A percentile compares a stretch with the other conserved stretches of the same genome.
phyloP scores from a whole-genome alignment of 2,888 invertebrate species.

The Scaptomyza caliginosa region DNA sequence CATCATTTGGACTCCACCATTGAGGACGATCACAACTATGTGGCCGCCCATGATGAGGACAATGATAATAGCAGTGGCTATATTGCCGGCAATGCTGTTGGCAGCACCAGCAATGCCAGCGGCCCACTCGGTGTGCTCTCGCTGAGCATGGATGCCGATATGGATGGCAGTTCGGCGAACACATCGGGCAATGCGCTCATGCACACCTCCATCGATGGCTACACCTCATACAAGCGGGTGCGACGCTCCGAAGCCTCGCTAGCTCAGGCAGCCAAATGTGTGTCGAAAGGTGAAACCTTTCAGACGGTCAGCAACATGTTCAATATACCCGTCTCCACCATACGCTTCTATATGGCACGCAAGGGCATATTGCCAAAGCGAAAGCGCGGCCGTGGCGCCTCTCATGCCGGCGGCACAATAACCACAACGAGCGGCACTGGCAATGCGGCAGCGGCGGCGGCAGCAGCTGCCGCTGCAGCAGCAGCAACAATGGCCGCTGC shows the following conservation, averaged over 20 bases:
- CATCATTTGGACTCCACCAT: conserved; percentile 72
- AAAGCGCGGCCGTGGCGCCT: conserved; percentile 90
- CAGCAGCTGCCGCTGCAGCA: conserved; percentile 40
- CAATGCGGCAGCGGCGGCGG: conserved; percentile 24
- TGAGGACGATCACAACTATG: conserved; percentile 81
- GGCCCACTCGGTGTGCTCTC: conserved; percentile 43
- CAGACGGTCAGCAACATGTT: conserved; percentile 94
- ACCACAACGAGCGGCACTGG: conserved; percentile 47
- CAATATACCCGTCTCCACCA: conserved; percentile 94
- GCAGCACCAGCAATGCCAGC: conserved; percentile 11
- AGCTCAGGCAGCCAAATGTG: conserved; percentile 92
- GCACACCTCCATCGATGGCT: conserved; percentile 66
- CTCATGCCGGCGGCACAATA: conserved; percentile 67
- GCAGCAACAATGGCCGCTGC: conserved; percentile 59
- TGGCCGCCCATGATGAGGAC: conserved; percentile 80
- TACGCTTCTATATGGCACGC: conserved; percentile 94
- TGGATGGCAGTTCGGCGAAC: conserved; percentile 68
- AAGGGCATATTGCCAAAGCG: conserved; percentile 92
- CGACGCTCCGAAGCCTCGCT: conserved; percentile 91
- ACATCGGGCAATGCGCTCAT: conserved; percentile 55
- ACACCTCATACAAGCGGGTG: conserved; percentile 85
- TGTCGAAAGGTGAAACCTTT: conserved; percentile 94
- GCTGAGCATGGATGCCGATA: conserved; percentile 68
- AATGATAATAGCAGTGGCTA: conserved; percentile 73
- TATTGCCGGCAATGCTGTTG: conserved; percentile 12